Percentiles rank a stretch among this genome's conserved stretches.
These are phyloP conservation scores for Oxygymnocypris stewartii DNA, from an alignment of 2,113 vertebrate genomes.

Conservation along the genomic window DNA sequence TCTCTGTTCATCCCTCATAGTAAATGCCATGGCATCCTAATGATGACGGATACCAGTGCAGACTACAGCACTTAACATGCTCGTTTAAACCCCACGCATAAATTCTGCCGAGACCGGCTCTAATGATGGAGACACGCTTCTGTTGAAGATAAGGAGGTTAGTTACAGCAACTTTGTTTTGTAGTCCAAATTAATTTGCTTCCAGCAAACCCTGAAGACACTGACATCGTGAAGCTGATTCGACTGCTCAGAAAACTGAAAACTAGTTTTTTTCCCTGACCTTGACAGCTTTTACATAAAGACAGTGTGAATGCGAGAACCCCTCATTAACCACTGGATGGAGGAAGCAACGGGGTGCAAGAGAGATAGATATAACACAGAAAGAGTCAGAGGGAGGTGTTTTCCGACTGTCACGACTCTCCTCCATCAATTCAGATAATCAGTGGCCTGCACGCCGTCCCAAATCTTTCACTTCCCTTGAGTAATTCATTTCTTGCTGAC, in stretches of 20 bases:
- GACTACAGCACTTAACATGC: constrained; percentile 35
- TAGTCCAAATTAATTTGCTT: background rate
- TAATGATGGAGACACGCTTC: constrained; percentile 31
- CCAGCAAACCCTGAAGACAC: background rate
- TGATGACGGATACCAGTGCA: constrained; percentile 50
- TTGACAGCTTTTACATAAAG: constrained; percentile 2
- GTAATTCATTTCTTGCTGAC: constrained; percentile 41
- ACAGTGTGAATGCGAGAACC: background rate
- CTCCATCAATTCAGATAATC: constrained; percentile 26
- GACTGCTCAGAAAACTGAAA: background rate
- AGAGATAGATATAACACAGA: background rate
- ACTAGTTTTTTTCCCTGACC: background rate
- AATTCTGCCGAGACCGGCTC: constrained; percentile 15
- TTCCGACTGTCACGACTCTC: constrained; percentile 9
- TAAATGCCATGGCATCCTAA: constrained; percentile 40
- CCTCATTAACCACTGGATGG: background rate
- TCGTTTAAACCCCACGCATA: constrained; percentile 11
- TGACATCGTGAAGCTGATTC: background rate
- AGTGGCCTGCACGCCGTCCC: background rate
- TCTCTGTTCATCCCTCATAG: constrained; percentile 36
- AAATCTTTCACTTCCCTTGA: constrained; percentile 29
- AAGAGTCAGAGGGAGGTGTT: background rate
- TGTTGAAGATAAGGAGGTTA: constrained; percentile 30
- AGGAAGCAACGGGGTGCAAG: background rate
- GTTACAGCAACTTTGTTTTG: constrained; percentile 30